Conservation (phyloP, 2,888 invertebrate species). For the Boloria selene region DNA sequence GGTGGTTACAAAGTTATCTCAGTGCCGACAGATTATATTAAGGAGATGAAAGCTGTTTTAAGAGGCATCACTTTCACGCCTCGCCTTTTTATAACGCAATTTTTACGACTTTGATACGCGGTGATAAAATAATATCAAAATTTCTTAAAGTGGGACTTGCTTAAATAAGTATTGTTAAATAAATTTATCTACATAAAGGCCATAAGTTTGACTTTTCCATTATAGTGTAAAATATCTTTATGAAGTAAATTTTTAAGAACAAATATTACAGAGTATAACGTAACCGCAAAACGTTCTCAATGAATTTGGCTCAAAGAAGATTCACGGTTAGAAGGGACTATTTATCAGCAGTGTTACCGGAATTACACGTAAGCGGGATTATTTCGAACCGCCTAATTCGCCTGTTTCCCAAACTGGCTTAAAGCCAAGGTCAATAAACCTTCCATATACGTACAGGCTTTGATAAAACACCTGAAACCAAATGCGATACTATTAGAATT, state of each 20-base stretch:
- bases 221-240: no score
- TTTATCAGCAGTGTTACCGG: conserved; percentile 39
- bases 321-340: conserved; percentile 29
- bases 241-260: not conserved
- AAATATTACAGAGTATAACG: conserved; percentile 1
- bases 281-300: conserved; percentile 14
- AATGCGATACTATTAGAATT: conserved; percentile 50
- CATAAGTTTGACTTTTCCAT: no score
- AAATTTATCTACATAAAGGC: no score
- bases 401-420: conserved; percentile 64
- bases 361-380: conserved; percentile 49
- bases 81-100: conserved; percentile 20
- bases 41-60: conserved; percentile 70
- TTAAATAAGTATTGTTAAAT: no score
- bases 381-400: conserved; percentile 60
- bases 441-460: conserved; percentile 50
- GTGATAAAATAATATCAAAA: no score
- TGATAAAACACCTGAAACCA: conserved; percentile 49
- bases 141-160: no score
- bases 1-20: conserved; percentile 54
- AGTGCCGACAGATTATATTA: conserved; percentile 59
- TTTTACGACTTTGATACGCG: conserved; percentile 22
- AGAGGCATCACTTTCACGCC: conserved; percentile 64
- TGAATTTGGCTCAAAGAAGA: conserved; percentile 32
- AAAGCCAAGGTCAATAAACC: conserved; percentile 76